phyloP scores from a whole-genome alignment of 2,113 vertebrate genomes.

The Leucopsar rothschildi region DNA sequence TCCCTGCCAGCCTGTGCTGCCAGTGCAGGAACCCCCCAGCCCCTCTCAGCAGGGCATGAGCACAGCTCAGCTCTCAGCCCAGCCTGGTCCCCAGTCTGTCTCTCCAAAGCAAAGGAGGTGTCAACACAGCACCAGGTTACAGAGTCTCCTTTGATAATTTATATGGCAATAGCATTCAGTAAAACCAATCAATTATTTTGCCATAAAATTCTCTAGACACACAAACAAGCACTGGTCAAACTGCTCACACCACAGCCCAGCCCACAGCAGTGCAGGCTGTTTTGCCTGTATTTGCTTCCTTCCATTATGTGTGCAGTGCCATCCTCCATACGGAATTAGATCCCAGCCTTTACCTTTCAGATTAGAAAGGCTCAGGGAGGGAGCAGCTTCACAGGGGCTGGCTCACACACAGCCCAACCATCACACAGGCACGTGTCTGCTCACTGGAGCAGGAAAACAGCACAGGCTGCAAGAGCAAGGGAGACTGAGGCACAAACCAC shows the following conservation, averaged over 20 bases:
- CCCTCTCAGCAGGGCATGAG: neutral
- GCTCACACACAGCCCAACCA: neutral
- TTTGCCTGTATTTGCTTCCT: neutral
- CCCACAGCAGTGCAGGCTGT: neutral
- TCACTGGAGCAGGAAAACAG: fast-evolving
- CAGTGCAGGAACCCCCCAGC: neutral
- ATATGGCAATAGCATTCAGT: neutral
- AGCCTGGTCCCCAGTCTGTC: neutral
- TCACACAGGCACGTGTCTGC: fast-evolving
- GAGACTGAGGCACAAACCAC: neutral
- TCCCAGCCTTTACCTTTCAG: neutral
- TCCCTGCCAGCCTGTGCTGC: fast-evolving
- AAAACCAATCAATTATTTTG: neutral
- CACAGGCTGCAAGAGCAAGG: neutral
- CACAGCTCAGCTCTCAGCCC: neutral
- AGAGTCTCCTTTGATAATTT: neutral
- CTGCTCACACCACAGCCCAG: neutral
- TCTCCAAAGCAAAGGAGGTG: neutral
- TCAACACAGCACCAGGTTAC: neutral
- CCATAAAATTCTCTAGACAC: neutral
- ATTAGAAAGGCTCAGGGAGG: neutral
- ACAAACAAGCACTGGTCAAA: neutral
- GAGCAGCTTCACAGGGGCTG: neutral
- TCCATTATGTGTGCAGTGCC: neutral
- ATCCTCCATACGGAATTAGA: neutral